A percentile compares a stretch with the other conserved stretches of the same genome.
phyloP scores from a whole-genome alignment of 2,797 vertebrate species.

The Steatocranus sp. region DNA sequence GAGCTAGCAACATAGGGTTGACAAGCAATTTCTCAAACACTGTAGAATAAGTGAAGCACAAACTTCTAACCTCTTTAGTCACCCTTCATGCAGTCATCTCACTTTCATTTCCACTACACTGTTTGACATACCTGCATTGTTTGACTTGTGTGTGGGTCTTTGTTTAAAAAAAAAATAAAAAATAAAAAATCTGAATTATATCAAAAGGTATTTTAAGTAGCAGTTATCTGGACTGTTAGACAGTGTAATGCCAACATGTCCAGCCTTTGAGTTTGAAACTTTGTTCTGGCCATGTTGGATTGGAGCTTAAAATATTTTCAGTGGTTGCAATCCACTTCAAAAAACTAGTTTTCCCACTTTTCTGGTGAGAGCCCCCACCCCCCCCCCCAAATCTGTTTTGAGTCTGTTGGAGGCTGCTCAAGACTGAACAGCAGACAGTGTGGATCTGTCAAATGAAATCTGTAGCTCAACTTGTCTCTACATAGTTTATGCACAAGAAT shows the following conservation, averaged over 20 bases:
- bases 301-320: neutral
- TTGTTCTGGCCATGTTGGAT: neutral
- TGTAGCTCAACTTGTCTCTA: neutral
- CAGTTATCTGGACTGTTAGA: neutral
- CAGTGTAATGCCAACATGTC: neutral
- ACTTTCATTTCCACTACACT: neutral
- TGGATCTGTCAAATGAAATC: neutral
- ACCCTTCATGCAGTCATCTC: neutral
- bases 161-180: neutral
- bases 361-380: rapidly evolving
- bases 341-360: neutral
- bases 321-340: no score
- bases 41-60: neutral
- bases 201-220: neutral
- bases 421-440: no score
- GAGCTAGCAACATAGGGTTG: neutral
- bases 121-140: neutral
- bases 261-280: neutral
- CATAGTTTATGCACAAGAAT: neutral
- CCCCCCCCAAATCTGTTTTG: neutral
- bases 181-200: neutral
- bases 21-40: neutral
- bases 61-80: neutral
- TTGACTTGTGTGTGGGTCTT: neutral
- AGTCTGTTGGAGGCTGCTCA: neutral